Evolutionary conservation across 2,113 vertebrate species (phyloP).

Genomic region (Anoplopoma fimbria): DNA sequence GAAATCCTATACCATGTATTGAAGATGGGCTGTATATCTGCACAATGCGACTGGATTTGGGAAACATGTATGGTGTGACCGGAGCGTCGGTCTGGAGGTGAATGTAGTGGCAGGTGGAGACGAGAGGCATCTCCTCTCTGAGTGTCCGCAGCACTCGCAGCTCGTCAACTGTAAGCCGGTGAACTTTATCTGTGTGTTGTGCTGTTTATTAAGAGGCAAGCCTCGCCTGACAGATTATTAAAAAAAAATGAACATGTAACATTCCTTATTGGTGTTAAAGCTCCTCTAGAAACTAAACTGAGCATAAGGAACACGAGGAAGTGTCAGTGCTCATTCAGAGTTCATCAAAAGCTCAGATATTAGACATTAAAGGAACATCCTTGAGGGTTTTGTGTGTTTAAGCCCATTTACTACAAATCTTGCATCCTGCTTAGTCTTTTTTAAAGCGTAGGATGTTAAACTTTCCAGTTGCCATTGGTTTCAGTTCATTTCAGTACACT

Average conservation of each 20-base stretch:
- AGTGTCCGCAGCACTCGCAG: constrained; percentile 37
- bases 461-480: neutral
- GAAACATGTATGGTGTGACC: constrained; percentile 26
- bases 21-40: constrained; percentile 57
- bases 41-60: constrained; percentile 57
- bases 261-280: constrained; percentile 7
- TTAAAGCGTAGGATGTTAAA: neutral
- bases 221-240: neutral
- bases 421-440: neutral
- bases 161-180: constrained; percentile 25
- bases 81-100: constrained; percentile 40
- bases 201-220: constrained; percentile 22
- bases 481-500: neutral
- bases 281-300: constrained; percentile 22
- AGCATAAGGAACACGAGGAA: constrained; percentile 40
- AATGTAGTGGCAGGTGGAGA: constrained; percentile 33
- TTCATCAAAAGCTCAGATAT: neutral
- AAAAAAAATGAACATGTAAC: neutral
- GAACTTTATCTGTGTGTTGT: constrained; percentile 30
- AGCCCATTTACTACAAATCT: neutral
- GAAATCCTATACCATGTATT: constrained; percentile 42
- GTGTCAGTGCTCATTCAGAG: neutral
- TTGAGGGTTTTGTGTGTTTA: constrained; percentile 18
- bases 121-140: constrained; percentile 6
- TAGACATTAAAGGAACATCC: neutral